phyloP scores from a whole-genome alignment of 2,888 invertebrate genomes.

The Zaprionus bogoriensis region DNA sequence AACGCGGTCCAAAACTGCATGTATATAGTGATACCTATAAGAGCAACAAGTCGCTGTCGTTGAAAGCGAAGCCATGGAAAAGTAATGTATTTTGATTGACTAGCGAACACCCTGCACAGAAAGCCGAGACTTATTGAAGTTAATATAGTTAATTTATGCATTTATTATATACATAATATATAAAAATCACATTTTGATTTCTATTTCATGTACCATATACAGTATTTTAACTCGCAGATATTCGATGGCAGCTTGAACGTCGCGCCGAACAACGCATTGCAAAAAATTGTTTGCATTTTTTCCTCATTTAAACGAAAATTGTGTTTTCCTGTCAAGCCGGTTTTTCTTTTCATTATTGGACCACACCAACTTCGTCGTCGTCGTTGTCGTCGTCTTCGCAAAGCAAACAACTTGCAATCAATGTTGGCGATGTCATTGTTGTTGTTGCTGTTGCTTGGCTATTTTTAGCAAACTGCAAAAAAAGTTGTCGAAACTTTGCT shows the following conservation, averaged over 20 bases:
- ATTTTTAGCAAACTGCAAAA: conserved; percentile 63
- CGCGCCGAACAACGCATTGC: conserved; percentile 26
- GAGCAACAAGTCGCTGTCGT: conserved; percentile 5
- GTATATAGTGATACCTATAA: not conserved
- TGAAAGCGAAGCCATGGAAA: conserved; percentile 4
- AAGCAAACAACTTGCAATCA: conserved; percentile 72
- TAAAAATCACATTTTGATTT: not conserved
- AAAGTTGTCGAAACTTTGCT: conserved; percentile 50
- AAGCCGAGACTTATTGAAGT: too few relatives aligned
- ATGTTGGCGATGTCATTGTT: conserved; percentile 41
- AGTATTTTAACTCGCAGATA: conserved; percentile 4
- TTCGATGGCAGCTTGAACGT: not conserved
- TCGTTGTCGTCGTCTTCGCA: conserved; percentile 34
- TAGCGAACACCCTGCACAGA: not conserved
- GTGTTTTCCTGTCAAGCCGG: conserved; percentile 74
- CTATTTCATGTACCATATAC: not conserved
- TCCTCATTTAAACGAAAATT: conserved; percentile 72
- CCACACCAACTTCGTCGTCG: conserved; percentile 51
- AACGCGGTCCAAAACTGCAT: conserved; percentile 17
- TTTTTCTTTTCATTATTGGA: conserved; percentile 69
- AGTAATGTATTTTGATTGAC: not conserved
- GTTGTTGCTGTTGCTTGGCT: conserved; percentile 37
- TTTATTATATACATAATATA: not conserved
- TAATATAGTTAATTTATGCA: not conserved
- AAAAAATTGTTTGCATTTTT: conserved; percentile 63